phyloP scores from a whole-genome alignment of 2,113 vertebrate species.

The Sterrhoptilus dennistouni region DNA sequence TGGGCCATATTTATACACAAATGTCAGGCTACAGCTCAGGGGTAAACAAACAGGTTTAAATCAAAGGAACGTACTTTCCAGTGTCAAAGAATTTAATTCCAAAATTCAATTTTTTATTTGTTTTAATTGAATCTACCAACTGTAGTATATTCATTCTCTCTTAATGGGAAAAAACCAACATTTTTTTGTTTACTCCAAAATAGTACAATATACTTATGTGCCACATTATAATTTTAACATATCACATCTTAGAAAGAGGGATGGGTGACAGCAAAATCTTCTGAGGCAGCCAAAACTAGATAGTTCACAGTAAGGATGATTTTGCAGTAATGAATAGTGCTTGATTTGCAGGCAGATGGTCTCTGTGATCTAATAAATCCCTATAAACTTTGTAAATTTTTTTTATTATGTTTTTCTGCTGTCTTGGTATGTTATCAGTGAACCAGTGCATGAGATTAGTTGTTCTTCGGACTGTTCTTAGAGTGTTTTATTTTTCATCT shows the following conservation, averaged over 20 bases:
- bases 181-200: background rate
- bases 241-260: background rate
- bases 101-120: background rate
- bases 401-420: background rate
- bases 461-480: background rate
- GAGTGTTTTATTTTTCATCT: background rate
- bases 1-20: background rate
- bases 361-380: background rate
- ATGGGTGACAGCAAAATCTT: background rate
- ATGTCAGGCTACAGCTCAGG: background rate
- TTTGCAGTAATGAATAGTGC: background rate
- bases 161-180: accelerated
- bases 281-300: background rate
- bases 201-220: background rate
- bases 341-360: background rate
- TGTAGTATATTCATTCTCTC: background rate
- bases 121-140: background rate
- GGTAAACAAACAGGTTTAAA: background rate
- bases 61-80: background rate
- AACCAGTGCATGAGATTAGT: background rate
- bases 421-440: background rate
- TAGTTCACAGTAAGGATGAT: background rate
- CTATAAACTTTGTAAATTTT: background rate
- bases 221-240: background rate
- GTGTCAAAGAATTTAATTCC: background rate